Evolutionary conservation across 2,797 vertebrate species (phyloP).

Genomic region (Morus bassanus): DNA sequence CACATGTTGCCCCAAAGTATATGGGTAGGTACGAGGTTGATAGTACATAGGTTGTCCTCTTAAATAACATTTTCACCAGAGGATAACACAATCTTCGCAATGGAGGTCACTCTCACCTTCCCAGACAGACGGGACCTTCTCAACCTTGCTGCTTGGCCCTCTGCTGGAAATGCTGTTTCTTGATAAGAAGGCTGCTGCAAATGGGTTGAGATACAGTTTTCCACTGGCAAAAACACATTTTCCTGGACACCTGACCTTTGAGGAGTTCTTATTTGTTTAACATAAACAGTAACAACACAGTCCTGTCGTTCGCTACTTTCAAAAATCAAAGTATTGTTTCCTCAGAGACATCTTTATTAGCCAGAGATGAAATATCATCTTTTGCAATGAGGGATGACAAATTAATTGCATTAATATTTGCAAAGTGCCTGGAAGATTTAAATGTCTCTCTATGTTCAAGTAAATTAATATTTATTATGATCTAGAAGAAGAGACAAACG

Average conservation of each 20-base stretch:
- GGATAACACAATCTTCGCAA: background rate
- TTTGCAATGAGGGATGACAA: background rate
- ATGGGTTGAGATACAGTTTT: background rate
- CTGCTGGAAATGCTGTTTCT: background rate
- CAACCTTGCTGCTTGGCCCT: background rate
- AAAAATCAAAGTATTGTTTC: background rate
- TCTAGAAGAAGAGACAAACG: background rate
- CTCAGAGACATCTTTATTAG: background rate
- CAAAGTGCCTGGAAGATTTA: background rate
- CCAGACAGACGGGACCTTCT: background rate
- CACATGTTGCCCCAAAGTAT: background rate
- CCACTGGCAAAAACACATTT: background rate
- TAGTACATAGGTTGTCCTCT: background rate
- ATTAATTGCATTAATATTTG: background rate
- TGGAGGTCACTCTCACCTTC: background rate
- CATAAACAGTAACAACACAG: background rate
- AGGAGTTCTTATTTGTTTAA: background rate
- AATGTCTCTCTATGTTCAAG: background rate
- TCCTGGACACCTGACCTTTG: background rate
- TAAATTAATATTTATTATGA: background rate
- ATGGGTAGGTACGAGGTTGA: background rate
- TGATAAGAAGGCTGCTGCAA: background rate
- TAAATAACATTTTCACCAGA: background rate
- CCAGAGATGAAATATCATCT: background rate
- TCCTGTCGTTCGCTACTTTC: background rate